Percentiles rank a stretch among this genome's conserved stretches.
Conservation (phyloP, 2,888 invertebrate genomes). For the Notocelia uddmanniana region DNA sequence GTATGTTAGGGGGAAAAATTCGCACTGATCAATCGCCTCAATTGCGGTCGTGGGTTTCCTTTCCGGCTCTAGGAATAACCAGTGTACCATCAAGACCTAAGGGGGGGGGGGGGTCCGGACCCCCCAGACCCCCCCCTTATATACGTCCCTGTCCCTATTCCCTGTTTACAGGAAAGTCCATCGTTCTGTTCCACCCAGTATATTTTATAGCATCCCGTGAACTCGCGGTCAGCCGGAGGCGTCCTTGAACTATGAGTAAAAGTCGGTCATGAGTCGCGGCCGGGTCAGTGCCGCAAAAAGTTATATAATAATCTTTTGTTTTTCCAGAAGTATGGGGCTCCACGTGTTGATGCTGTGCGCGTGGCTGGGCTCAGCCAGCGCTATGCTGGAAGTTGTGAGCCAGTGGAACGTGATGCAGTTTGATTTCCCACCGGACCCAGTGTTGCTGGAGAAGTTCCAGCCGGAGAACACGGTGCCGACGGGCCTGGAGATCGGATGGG, state of each 20-base stretch:
- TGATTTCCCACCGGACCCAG: conserved; percentile 88
- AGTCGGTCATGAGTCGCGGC: conserved; percentile 57
- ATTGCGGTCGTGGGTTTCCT: no score
- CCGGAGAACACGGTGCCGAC: conserved; percentile 92
- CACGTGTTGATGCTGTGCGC: conserved; percentile 63
- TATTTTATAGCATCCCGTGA: background rate
- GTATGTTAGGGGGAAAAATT: no score
- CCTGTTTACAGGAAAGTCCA: no score
- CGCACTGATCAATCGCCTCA: no score
- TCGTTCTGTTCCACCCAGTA: no score
- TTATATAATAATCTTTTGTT: conserved; percentile 43
- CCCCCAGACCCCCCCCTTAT: no score
- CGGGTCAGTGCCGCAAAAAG: conserved; percentile 58
- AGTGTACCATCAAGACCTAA: no score
- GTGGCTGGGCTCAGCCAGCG: conserved; percentile 70
- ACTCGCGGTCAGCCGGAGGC: conserved; percentile 49
- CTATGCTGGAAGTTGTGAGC: conserved; percentile 87
- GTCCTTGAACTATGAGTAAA: conserved; percentile 65
- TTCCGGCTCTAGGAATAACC: no score
- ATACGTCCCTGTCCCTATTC: no score
- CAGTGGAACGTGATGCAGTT: conserved; percentile 90
- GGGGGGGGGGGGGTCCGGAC: no score
- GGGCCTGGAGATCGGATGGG: conserved; percentile 90
- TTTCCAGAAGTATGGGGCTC: conserved; percentile 59
- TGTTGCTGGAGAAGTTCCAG: conserved; percentile 85